Percentiles rank a stretch among this genome's conserved stretches.
Evolutionary conservation across 2,888 invertebrate species (phyloP).

Genomic region (Biston stratarius): DNA sequence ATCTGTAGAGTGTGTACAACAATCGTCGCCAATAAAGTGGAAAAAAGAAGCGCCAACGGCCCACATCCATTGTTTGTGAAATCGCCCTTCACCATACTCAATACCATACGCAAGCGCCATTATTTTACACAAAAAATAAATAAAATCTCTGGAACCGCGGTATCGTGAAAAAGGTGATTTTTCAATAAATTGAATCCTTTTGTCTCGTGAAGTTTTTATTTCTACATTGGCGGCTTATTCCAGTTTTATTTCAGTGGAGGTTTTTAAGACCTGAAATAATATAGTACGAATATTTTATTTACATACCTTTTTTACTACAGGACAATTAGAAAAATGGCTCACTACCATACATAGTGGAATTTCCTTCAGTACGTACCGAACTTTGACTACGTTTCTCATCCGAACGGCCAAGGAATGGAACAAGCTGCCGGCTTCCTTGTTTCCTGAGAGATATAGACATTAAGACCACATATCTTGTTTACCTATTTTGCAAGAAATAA

Average conservation of each 20-base stretch:
- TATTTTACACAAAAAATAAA: slow-evolving; percentile 34
- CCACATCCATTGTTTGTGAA: slow-evolving; percentile 13
- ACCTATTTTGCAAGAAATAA: too few species aligned
- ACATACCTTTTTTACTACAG: too few species aligned
- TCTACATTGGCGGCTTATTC: slow-evolving; percentile 35
- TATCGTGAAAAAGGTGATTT: slow-evolving; percentile 40
- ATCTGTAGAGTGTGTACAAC: not conserved
- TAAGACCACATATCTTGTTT: too few species aligned
- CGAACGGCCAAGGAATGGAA: too few species aligned
- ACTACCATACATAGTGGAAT: too few species aligned
- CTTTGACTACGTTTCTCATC: too few species aligned
- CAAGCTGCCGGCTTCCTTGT: too few species aligned
- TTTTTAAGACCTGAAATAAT: not conserved
- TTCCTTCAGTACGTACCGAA: too few species aligned
- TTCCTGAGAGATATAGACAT: too few species aligned
- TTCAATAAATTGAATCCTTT: slow-evolving; percentile 50
- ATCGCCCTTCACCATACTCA: slow-evolving; percentile 6
- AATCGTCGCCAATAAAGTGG: not conserved
- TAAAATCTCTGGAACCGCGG: slow-evolving; percentile 19
- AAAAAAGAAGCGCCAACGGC: not conserved
- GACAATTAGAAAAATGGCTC: too few species aligned
- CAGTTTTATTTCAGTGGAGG: slow-evolving; percentile 31
- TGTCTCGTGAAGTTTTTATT: slow-evolving; percentile 42
- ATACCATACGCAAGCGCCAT: slow-evolving; percentile 18
- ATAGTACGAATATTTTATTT: not conserved